These are phyloP conservation scores for Mercenaria mercenaria DNA, from an alignment of 1,140 invertebrate genomes.

Conservation along the genomic window DNA sequence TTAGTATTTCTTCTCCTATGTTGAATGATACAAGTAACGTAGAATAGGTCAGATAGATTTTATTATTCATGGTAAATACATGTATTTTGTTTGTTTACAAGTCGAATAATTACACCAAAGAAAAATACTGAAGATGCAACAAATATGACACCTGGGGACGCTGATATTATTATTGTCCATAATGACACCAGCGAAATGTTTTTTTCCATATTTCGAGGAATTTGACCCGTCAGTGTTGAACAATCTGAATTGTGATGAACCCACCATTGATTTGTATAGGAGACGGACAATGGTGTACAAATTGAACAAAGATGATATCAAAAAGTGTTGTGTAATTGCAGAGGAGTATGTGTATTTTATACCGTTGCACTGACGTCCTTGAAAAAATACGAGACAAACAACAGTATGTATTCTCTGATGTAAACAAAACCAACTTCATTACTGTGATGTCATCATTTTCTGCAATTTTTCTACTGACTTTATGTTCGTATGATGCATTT, in stretches of 20 bases:
- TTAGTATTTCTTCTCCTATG: too few relatives aligned
- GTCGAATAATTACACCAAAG: too few relatives aligned
- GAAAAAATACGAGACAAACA: neutral
- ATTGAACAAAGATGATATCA: slow-evolving; percentile 24
- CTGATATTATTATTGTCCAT: too few relatives aligned
- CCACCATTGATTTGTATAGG: neutral
- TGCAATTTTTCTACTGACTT: slow-evolving; percentile 4
- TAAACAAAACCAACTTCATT: neutral
- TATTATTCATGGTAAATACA: too few relatives aligned
- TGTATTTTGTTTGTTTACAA: too few relatives aligned
- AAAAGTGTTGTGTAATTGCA: slow-evolving; percentile 32
- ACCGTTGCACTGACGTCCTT: neutral
- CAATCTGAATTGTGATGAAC: neutral
- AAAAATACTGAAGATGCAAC: too few relatives aligned
- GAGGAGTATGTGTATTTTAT: neutral
- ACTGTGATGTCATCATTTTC: neutral
- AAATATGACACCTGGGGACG: neutral
- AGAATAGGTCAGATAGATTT: too few relatives aligned
- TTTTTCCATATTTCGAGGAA: neutral
- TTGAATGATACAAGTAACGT: too few relatives aligned
- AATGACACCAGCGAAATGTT: too few relatives aligned
- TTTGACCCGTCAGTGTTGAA: neutral
- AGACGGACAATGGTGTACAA: slow-evolving; percentile 30
- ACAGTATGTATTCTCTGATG: neutral
- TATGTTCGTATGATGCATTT: too few relatives aligned